Conservation (phyloP, 37 sponge, comb jelly and placozoan species). For the Aplysina aerophoba region DNA sequence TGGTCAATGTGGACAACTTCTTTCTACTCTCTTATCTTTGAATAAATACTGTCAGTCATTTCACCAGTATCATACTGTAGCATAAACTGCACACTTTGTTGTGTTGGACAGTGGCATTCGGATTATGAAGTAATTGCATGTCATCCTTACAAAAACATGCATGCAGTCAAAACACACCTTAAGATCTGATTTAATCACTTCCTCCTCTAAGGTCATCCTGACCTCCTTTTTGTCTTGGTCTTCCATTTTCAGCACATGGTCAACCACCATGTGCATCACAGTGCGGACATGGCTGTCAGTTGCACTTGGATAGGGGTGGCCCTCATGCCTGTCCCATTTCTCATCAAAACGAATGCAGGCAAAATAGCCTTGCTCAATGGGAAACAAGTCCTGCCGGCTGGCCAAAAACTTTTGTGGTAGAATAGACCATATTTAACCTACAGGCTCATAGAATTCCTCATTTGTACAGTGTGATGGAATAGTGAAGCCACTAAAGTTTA, state of each 20-base stretch:
- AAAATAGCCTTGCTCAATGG: not conserved
- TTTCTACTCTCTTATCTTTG: no score
- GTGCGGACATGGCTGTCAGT: conserved; percentile 9
- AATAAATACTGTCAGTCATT: no score
- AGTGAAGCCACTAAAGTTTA: conserved; percentile 6
- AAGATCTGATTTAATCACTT: not conserved
- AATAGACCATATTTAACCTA: not conserved
- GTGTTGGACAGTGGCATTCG: no score
- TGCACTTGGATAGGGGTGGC: not conserved
- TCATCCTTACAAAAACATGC: no score
- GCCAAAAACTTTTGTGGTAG: conserved; percentile 7
- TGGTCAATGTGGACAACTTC: no score
- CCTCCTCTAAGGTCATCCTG: not conserved
- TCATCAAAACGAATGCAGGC: conserved; percentile 19
- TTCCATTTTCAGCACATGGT: not conserved
- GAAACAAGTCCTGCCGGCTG: not conserved
- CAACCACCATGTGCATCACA: conserved; percentile 14
- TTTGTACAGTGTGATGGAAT: not conserved
- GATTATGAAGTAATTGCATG: no score
- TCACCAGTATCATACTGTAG: no score
- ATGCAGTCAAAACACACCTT: no score
- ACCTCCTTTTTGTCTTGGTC: not conserved
- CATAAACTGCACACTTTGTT: no score
- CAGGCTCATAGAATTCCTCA: conserved; percentile 24
- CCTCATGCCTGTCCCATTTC: not conserved